Evolutionary conservation across 2,797 vertebrate species (phyloP), one percentile per base, ranked within the genome.

Genomic region (Sebastes taczanowskii): DNA sequence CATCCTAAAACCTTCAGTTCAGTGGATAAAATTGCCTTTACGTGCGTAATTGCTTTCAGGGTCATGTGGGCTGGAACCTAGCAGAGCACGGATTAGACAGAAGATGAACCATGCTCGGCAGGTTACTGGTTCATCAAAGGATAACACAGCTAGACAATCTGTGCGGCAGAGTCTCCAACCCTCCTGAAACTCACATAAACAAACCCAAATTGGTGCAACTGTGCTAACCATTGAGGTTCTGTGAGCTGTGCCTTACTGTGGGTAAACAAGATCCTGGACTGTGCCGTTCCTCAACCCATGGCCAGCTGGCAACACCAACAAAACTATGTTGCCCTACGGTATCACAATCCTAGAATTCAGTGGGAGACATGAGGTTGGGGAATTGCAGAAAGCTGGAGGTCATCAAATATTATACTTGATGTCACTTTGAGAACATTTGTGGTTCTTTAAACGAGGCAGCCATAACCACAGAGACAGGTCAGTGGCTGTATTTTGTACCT

Each of bases 21-120:
- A 2, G 35, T 2, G 29, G 22, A 11, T 76, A 4, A 79, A 87
- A 87, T 87, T 83, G 71, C 85, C 46, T 77, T 84, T 85, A 56
- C 85, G 86, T 88, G 86, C 75, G 52, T 34, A 86, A 90, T 72
- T 29, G 59, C 76, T 83, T n/a, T 83, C 52, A 29, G 60, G 56
- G 65, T 81, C 68, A 46, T n/a, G 77, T 27, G 25, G 52, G 30
- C 77, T 81, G 82, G 84, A 87, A 82, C 38, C 70, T 8, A 34
- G 30, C 56, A n/a, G 56, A 65, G 74, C 71, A 2, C 3, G 0
- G 52, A 75, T 77, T 34, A 67, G 52, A 74, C 62, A 27, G 20
- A 77, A 58, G 79, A 71, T 22, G 69, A 62, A 38, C 67, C 27
- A 3, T 2, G 42, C n/a, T 23, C 56, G 61, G 63, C 78, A 10